Conservation (phyloP, 2,113 vertebrate genomes). For the Eulacestoma nigropectus region DNA sequence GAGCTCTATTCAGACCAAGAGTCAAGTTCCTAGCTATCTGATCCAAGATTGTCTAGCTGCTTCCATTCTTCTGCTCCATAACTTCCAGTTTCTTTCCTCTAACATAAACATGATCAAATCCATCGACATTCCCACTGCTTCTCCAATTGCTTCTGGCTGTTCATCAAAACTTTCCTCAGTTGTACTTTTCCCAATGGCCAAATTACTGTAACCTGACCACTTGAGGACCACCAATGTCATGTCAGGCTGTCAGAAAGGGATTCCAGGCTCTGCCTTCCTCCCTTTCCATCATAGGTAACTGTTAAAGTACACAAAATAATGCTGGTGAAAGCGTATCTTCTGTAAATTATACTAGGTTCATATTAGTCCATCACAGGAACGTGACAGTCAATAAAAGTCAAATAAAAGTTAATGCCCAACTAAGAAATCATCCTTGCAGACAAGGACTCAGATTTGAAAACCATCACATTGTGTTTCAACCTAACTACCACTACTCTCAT, state of each 20-base stretch:
- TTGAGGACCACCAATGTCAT: neutral
- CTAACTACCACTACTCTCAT: neutral
- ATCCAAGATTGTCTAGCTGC: neutral
- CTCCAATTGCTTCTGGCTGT: neutral
- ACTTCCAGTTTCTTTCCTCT: neutral
- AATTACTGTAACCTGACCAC: neutral
- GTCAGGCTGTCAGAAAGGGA: neutral
- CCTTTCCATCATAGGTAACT: neutral
- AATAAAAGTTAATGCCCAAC: neutral
- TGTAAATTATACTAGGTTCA: neutral
- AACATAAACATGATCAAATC: neutral
- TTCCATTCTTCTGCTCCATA: neutral
- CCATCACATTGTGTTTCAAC: neutral
- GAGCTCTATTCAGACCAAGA: neutral
- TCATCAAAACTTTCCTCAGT: neutral
- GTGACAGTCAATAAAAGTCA: neutral
- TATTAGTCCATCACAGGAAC: neutral
- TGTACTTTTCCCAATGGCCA: neutral
- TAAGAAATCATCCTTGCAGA: neutral
- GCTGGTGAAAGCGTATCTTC: neutral
- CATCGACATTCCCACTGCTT: neutral
- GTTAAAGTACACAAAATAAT: neutral
- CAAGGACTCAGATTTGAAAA: neutral
- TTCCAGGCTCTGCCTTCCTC: neutral
- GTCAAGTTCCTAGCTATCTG: neutral